A percentile compares a stretch with the other conserved stretches of the same genome.
Evolutionary conservation across 2,888 invertebrate genomes (phyloP).

Genomic region (Archaeoteleia sp.): DNA sequence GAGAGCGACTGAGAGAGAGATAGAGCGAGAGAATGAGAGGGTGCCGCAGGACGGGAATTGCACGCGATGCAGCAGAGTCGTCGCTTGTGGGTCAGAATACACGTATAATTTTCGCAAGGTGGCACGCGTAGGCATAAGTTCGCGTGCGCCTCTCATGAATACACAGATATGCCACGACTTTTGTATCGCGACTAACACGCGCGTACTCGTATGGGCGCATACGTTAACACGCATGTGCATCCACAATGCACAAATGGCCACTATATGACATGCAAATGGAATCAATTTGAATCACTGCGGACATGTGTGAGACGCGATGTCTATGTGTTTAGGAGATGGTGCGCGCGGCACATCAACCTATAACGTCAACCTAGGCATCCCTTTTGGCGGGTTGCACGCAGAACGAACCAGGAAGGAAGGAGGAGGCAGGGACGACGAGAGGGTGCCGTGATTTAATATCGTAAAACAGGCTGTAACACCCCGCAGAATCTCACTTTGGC

Average conservation of each 20-base stretch:
- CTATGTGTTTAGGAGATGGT: background rate
- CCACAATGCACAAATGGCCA: constrained; percentile 50
- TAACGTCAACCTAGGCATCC: background rate
- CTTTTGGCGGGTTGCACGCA: constrained; percentile 15
- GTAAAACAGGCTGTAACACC: constrained; percentile 61
- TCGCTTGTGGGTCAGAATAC: background rate
- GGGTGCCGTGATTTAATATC: constrained; percentile 63
- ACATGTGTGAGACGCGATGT: constrained; percentile 16
- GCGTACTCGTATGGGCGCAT: constrained; percentile 18
- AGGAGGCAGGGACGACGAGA: constrained; percentile 13
- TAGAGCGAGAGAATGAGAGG: no score
- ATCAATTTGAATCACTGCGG: constrained; percentile 60
- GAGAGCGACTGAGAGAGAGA: no score
- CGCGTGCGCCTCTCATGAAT: constrained; percentile 4
- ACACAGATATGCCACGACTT: background rate
- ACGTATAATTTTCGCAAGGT: constrained; percentile 5
- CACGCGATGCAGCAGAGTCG: background rate
- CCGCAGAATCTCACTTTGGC: constrained; percentile 59
- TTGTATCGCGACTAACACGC: no score
- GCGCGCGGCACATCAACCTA: constrained; percentile 11
- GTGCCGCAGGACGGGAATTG: background rate
- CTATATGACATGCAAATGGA: constrained; percentile 60
- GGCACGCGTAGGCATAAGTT: constrained; percentile 12
- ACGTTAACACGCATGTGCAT: constrained; percentile 1
- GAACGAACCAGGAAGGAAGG: constrained; percentile 35